Base-by-base conservation (phyloP, 2,888 invertebrate genomes). In the Cryptus viduatorius region DNA sequence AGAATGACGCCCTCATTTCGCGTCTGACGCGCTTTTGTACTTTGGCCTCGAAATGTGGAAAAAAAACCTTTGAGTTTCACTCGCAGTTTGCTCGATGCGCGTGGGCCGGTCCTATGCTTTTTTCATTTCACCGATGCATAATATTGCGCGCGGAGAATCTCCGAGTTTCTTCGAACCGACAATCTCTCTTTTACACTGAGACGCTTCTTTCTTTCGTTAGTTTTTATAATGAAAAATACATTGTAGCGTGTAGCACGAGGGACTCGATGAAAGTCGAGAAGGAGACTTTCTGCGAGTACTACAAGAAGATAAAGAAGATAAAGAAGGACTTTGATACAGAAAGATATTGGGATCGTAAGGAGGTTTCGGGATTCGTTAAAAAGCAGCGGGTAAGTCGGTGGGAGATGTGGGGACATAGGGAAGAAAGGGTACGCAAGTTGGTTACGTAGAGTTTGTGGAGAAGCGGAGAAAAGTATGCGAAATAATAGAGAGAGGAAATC, bases 361-460 rank as follows among this genome's bases (percentile, higher is more conserved):
- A 37, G 5, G 37, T 37, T 37, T 4, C 37, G 7, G 7, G 4
- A 37, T 5, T 5, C 37, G 72, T 53, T 19, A 79, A 79, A 10
- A 72, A 71, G 29, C 71, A 71, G 29, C 72, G 72, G 72, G 79
- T 72, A 4, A 79, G n/a, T n/a, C n/a, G 79, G 5, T 64, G 24
- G 1, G 24, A 24, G 24, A 24, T 42, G 37, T 1, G 65, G 72
- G 2, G 3, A n/a, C 12, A 46, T 72, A 5, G 72, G 65, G 8
- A 79, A 72, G 3, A 72, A 79, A 50, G 65, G 53, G 2, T 79
- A 50, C 24, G 12, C 3, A 29, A 42, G 72, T 12, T 46, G 29
- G 5, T 53, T 53, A 14, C 53, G 72, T n/a, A 72, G 79, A 31
- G 4, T 79, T n/a, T 72, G 50, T 12, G 48, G 19, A 5, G 37